Evolutionary conservation across 2,113 vertebrate species (phyloP).

Genomic region (Chloebia gouldiae): DNA sequence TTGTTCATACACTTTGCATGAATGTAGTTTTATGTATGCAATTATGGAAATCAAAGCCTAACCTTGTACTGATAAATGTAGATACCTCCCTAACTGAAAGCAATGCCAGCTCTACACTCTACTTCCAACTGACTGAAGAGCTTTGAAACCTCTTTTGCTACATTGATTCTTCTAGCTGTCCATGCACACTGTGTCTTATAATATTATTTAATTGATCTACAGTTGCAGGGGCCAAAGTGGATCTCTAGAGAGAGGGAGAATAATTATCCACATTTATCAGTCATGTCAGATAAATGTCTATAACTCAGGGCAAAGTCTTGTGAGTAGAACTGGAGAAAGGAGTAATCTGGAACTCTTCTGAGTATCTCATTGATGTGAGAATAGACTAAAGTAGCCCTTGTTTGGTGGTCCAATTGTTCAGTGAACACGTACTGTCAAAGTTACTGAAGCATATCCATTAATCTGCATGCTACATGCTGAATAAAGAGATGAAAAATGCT

Average conservation of each 20-base stretch:
- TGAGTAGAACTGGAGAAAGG: slow-evolving; percentile 34
- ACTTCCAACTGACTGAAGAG: slow-evolving; percentile 34
- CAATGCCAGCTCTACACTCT: not conserved
- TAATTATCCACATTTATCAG: slow-evolving; percentile 43
- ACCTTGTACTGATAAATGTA: not conserved
- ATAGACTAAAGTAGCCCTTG: slow-evolving; percentile 24
- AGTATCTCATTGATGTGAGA: slow-evolving; percentile 23
- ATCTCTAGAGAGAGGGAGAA: slow-evolving; percentile 29
- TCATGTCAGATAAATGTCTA: slow-evolving; percentile 39
- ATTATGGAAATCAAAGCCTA: slow-evolving; percentile 40
- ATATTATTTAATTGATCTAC: slow-evolving; percentile 30
- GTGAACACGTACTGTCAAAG: not conserved
- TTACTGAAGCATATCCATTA: slow-evolving; percentile 42
- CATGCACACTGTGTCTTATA: slow-evolving; percentile 36
- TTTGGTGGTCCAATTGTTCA: slow-evolving; percentile 53
- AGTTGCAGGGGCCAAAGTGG: slow-evolving; percentile 40
- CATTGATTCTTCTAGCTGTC: slow-evolving; percentile 31
- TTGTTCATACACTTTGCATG: not conserved
- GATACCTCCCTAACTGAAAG: slow-evolving; percentile 13
- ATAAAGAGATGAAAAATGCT: slow-evolving; percentile 39
- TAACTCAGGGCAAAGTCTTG: slow-evolving; percentile 15
- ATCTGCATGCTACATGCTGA: slow-evolving; percentile 13
- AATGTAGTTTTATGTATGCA: slow-evolving; percentile 19
- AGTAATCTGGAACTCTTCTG: slow-evolving; percentile 59
- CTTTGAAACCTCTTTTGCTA: slow-evolving; percentile 34